phyloP scores from a whole-genome alignment of 2,113 vertebrate species.

The Todiramphus chloris region DNA sequence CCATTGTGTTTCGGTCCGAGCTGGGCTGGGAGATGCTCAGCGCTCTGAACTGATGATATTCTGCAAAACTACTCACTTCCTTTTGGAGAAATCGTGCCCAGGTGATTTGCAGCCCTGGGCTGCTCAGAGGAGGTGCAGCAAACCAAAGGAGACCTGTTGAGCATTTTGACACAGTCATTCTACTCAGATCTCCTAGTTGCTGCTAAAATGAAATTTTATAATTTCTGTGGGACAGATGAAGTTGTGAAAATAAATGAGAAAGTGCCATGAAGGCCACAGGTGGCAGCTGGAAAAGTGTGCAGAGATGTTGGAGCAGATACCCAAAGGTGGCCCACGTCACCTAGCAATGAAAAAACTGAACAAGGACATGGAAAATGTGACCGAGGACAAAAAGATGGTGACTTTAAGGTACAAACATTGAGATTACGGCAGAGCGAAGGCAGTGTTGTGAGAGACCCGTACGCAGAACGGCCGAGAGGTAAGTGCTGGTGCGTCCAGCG shows the following conservation, averaged over 20 bases:
- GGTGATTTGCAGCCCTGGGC: neutral
- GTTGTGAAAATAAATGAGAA: slow-evolving; percentile 31
- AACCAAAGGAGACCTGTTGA: neutral
- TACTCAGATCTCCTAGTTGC: neutral
- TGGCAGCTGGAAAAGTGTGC: neutral
- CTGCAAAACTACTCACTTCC: neutral
- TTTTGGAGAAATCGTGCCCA: neutral
- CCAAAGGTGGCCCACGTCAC: slow-evolving; percentile 8
- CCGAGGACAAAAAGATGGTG: neutral
- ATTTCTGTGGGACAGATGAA: slow-evolving; percentile 23
- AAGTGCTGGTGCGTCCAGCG: accelerated
- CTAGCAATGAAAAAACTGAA: slow-evolving; percentile 1
- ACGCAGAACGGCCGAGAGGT: neutral
- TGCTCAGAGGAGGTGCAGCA: neutral
- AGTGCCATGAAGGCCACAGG: neutral
- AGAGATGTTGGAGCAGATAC: slow-evolving; percentile 15
- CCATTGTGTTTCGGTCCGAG: neutral
- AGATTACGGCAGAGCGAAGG: neutral
- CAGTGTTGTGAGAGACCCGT: neutral
- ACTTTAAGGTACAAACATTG: neutral
- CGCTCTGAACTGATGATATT: neutral
- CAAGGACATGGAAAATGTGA: slow-evolving; percentile 11
- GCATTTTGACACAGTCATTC: neutral
- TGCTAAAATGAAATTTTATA: slow-evolving; percentile 8
- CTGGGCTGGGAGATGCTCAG: neutral